Conservation (phyloP, 2,888 invertebrate species). For the Pollenia griseotomentosa region DNA sequence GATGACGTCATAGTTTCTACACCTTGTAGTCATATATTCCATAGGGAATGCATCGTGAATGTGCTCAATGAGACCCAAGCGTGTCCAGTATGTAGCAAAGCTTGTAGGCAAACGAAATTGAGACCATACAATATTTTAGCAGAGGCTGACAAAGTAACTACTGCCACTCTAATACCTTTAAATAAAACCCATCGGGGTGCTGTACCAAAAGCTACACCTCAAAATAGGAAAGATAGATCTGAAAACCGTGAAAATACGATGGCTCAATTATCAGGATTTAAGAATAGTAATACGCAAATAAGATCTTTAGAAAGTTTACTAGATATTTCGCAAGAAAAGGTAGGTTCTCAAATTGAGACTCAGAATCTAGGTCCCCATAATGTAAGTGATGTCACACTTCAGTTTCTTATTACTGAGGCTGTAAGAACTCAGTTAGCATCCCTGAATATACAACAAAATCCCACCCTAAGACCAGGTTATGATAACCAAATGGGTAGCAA, state of each 20-base stretch:
- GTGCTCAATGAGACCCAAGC: not conserved
- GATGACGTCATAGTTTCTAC: slow-evolving; percentile 24
- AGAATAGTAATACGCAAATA: not conserved
- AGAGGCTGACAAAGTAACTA: not conserved
- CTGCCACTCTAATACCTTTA: no score
- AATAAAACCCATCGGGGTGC: not conserved
- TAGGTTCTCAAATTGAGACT: not conserved
- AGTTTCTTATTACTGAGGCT: not conserved
- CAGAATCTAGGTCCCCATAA: not conserved
- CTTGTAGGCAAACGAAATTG: slow-evolving; percentile 1
- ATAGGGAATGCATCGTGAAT: slow-evolving; percentile 10
- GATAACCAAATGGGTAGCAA: not conserved
- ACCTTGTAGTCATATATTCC: slow-evolving; percentile 20
- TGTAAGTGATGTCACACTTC: slow-evolving; percentile 1
- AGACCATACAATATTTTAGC: slow-evolving; percentile 6
- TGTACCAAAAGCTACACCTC: not conserved
- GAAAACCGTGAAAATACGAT: not conserved
- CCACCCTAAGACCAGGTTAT: not conserved
- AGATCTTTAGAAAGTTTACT: slow-evolving; percentile 4
- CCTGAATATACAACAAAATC: not conserved
- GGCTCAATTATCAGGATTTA: not conserved
- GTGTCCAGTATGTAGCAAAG: slow-evolving; percentile 12
- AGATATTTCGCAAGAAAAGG: not conserved
- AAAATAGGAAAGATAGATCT: not conserved
- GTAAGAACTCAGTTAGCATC: not conserved